Evolutionary conservation across 2,888 invertebrate genomes (phyloP), one percentile per base, ranked within the genome.

Genomic region (Smittia sp.): DNA sequence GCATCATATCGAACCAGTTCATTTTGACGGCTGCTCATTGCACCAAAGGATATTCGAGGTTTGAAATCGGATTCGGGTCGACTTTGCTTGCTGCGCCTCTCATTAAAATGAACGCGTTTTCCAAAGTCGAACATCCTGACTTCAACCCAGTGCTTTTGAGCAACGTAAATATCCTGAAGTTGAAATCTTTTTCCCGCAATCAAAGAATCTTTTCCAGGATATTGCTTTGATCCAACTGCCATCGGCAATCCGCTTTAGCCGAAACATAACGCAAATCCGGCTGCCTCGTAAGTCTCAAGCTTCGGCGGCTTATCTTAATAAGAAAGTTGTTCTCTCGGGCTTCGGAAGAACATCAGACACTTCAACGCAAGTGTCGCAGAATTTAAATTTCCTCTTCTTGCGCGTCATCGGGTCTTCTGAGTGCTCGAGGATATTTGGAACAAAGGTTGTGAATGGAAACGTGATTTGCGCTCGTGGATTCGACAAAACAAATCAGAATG

Each of bases 311-410:
- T 81, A 79, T 75, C 79, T 66, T 1, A 80, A 80, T 11, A 74
- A 74, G 1, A 76, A 76, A 74, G 81, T 79, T 1, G 76, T 77
- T 3, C 81, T 82, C 4, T 80, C 80, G 1, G 82, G 82, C 24
- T 82, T 79, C 76, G 83, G 82, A 22, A 78, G 77, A 46, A 80
- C 79, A n/a, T 78, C 79, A 13, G 81, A 81, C 75, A 63, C 80
- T 22, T 65, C 74, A 13, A 41, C 63, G 58, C 67, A 63, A 7
- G 66, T 75, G 3, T 74, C 75, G 1, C 54, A 62, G 38, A 58
- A 66, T 39, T n/a, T 72, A 18, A 32, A 62, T 18, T 72, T 54
- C 27, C 38, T 62, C 11, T 2, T 7, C 20, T 22, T 76, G 9
- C 52, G 67, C 66, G 69, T 76, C 15, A 76, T 76, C 7, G 25